Evolutionary conservation across 2,113 vertebrate species (phyloP).

Genomic region (Theristicus caerulescens): DNA sequence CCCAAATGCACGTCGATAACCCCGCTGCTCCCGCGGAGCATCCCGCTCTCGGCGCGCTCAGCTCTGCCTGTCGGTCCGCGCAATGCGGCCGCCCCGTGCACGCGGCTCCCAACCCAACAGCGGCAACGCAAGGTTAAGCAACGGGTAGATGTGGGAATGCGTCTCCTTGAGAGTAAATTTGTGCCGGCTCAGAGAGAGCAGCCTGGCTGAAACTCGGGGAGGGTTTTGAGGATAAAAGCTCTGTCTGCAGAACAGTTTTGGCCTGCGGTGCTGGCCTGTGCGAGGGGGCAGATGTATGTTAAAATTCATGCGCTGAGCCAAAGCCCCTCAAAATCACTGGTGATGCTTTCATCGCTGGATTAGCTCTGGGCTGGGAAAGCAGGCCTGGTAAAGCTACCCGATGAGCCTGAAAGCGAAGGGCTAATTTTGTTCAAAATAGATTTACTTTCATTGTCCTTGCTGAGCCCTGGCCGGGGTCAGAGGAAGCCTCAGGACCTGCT

Average conservation of each 20-base stretch:
- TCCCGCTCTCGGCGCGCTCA: fast-evolving
- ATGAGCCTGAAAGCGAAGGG: not conserved
- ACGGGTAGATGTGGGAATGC: fast-evolving
- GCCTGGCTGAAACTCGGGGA: not conserved
- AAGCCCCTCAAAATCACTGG: not conserved
- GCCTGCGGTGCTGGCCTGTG: not conserved
- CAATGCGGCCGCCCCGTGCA: fast-evolving
- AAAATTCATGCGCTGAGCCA: not conserved
- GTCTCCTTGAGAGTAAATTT: not conserved
- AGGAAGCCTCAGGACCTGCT: not conserved
- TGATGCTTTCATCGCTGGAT: not conserved
- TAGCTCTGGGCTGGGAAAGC: not conserved
- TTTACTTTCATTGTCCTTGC: not conserved
- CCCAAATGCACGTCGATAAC: fast-evolving
- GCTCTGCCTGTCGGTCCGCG: fast-evolving
- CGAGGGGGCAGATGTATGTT: not conserved
- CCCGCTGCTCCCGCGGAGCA: fast-evolving
- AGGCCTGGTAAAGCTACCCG: not conserved
- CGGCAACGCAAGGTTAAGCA: fast-evolving
- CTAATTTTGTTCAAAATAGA: not conserved
- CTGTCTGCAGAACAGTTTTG: not conserved
- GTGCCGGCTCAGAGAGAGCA: not conserved
- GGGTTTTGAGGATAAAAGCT: not conserved
- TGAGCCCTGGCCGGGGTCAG: not conserved
- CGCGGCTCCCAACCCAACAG: fast-evolving